Percentiles rank a stretch among this genome's conserved stretches.
Conservation (phyloP, 2,888 invertebrate species). For the Lasioglossum malachurum region DNA sequence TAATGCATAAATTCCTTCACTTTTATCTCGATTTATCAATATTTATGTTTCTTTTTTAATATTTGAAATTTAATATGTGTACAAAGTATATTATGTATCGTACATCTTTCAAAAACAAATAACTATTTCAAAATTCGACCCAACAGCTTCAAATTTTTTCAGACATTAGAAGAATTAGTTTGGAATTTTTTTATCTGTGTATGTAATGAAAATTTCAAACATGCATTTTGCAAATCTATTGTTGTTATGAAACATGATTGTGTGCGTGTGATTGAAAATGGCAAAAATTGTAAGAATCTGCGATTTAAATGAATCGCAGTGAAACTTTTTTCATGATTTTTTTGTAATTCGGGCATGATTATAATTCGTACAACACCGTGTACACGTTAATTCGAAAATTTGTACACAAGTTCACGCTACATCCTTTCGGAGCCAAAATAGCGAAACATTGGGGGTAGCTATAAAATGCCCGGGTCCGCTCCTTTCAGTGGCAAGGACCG, state of each 20-base stretch:
- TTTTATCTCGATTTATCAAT: background rate
- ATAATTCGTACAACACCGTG: background rate
- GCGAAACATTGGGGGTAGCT: constrained; percentile 33
- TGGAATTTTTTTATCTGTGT: too few relatives aligned
- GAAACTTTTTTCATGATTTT: background rate
- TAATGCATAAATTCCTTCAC: background rate
- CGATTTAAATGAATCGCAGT: too few relatives aligned
- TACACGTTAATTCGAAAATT: constrained; percentile 1
- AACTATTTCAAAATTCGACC: too few relatives aligned
- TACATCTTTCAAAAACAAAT: too few relatives aligned
- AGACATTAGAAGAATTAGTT: too few relatives aligned
- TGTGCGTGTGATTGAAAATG: too few relatives aligned
- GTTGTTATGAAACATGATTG: too few relatives aligned
- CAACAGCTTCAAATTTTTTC: too few relatives aligned
- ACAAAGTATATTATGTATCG: too few relatives aligned
- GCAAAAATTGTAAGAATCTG: too few relatives aligned
- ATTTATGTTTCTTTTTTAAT: background rate
- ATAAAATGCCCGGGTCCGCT: constrained; percentile 69
- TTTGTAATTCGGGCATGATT: background rate
- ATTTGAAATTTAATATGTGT: background rate
- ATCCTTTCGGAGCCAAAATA: constrained; percentile 21
- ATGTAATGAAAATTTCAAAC: too few relatives aligned
- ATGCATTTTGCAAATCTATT: too few relatives aligned
- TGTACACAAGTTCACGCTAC: background rate
- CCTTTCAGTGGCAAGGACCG: constrained; percentile 75